Base-by-base conservation (phyloP, 2,113 vertebrate species). In the Corydoras maculifer region DNA sequence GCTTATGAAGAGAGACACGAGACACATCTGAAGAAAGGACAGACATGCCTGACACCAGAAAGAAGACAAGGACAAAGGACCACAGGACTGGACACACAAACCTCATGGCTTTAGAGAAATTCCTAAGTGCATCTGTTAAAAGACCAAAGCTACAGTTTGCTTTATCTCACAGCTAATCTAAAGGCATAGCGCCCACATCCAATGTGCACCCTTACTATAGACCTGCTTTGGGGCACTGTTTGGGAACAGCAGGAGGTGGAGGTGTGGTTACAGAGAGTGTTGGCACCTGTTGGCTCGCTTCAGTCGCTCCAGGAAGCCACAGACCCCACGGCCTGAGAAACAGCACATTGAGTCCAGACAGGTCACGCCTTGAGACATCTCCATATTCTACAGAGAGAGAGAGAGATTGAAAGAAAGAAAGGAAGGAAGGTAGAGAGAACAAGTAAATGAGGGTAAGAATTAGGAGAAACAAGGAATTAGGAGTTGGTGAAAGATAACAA, bases 271-370 rank as follows among this genome's bases (percentile, higher is more conserved):
- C 78, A 91, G 90, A 88, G 87, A 89, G 84, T 88, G 89, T 79
- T 87, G 89, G 87, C 90, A 92, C 92, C 93, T 94, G 93, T 80
- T 90, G 89, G 88, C 82, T 80, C 88, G 90, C 13, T 90, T 92
- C 59, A 95, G 79, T 90, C 91, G 92, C 75, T 93, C 95, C 93
- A 98, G 84, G 91, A 94, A 93, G 62, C 92, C 95, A 82, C 94
- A 93, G 73, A 88, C 87, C 87, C 93, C 88, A 84, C 93, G 89
- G 87, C 94, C 89, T 84, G 94, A 88, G 93, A 94, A 92, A 89
- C 96, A 99, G 90, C 94, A 97, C 91, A 97, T 73, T 87, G 96
- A 98, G 87, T 99, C 96, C 96, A 99, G 78, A 87, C 95, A 99
- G 91, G 91, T 91, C 93, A 99, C 82, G 90, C 90, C 71, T 89